Conservation (phyloP, 2,113 vertebrate genomes). For the Sander lucioperca region DNA sequence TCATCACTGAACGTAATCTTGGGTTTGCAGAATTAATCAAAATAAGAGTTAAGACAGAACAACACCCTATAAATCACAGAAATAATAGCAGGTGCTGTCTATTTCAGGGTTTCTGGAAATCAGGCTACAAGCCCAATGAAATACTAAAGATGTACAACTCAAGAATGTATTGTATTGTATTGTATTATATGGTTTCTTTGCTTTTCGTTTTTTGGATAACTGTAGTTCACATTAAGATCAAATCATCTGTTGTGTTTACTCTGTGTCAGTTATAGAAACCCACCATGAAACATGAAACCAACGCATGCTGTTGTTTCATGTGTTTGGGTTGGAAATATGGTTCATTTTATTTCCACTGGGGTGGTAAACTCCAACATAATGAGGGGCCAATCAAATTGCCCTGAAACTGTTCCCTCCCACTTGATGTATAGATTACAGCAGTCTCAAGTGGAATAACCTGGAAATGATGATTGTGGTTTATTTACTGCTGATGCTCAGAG, state of each 20-base stretch:
- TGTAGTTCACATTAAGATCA: background rate
- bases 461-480: slow-evolving; percentile 45
- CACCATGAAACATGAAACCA: background rate
- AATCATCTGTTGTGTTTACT: background rate
- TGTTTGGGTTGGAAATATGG: slow-evolving; percentile 18
- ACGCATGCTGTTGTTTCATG: slow-evolving; percentile 11
- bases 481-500: slow-evolving; percentile 27
- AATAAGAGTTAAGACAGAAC: background rate
- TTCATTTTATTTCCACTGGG: slow-evolving; percentile 43
- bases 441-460: background rate
- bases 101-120: too few species aligned
- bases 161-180: background rate
- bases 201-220: background rate
- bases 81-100: background rate
- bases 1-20: background rate
- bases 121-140: too few species aligned
- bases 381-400: slow-evolving; percentile 47
- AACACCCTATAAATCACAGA: background rate
- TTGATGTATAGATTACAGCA: background rate
- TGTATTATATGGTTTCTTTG: background rate
- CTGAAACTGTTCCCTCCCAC: slow-evolving; percentile 36
- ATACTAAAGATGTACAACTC: too few species aligned
- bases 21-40: background rate
- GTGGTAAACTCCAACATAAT: background rate
- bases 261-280: slow-evolving; percentile 25